phyloP scores from a whole-genome alignment of 37 sponge, comb jelly and placozoan genomes.

The Hexactinellida sp. region DNA sequence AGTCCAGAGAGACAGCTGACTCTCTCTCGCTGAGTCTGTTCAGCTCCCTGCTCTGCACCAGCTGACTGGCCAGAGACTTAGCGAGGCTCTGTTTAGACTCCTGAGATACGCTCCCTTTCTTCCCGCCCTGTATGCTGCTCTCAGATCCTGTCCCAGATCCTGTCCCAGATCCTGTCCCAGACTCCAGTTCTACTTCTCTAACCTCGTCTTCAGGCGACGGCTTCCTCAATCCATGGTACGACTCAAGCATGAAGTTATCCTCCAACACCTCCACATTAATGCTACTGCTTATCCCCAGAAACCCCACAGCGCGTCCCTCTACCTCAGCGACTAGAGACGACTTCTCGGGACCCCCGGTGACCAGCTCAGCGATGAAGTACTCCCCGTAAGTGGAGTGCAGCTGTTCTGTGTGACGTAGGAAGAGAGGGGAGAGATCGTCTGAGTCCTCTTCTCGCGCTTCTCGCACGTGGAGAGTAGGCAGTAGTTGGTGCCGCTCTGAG shows the following conservation, averaged over 20 bases:
- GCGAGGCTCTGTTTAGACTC: background rate
- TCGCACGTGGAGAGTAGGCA: slow-evolving; percentile 55
- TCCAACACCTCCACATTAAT: slow-evolving; percentile 70
- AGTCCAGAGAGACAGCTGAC: background rate
- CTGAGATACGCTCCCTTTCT: background rate
- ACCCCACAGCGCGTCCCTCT: slow-evolving; percentile 76
- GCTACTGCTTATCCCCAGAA: slow-evolving; percentile 59
- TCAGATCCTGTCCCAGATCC: slow-evolving; percentile 14
- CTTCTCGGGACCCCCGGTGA: slow-evolving; percentile 72
- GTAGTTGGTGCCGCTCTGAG: slow-evolving; percentile 47
- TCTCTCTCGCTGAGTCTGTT: background rate
- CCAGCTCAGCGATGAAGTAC: slow-evolving; percentile 88
- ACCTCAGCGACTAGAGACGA: slow-evolving; percentile 88
- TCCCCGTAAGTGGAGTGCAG: slow-evolving; percentile 70
- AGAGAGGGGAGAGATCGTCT: slow-evolving; percentile 85
- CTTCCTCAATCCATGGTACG: slow-evolving; percentile 68
- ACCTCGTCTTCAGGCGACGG: slow-evolving; percentile 21
- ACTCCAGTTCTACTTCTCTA: background rate
- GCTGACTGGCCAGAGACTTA: background rate
- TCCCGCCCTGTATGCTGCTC: background rate
- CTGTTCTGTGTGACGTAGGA: slow-evolving; percentile 37
- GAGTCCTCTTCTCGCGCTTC: slow-evolving; percentile 71
- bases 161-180: slow-evolving; percentile 9
- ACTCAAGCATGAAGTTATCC: slow-evolving; percentile 70
- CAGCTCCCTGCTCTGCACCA: background rate